Evolutionary conservation across 2,113 vertebrate species (phyloP).

Genomic region (Corythornis vintsioides): DNA sequence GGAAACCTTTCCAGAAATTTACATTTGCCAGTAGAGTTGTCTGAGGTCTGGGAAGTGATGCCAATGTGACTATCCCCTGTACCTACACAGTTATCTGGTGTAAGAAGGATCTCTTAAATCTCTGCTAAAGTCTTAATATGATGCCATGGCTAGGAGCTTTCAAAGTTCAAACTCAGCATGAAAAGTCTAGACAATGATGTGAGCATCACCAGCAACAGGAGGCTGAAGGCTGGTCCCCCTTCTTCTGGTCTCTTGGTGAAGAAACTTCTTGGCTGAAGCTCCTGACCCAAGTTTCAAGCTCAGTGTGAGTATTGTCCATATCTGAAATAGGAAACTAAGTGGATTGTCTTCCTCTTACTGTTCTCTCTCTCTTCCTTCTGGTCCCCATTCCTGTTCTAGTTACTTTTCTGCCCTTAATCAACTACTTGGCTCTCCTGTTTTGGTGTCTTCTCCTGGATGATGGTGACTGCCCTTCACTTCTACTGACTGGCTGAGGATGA

Average conservation of each 20-base stretch:
- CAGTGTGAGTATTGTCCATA: not conserved
- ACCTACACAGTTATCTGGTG: fast-evolving
- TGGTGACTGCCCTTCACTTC: not conserved
- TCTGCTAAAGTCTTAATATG: not conserved
- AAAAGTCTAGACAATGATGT: not conserved
- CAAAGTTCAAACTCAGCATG: not conserved
- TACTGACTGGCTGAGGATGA: not conserved
- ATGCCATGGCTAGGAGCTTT: not conserved
- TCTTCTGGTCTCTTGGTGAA: not conserved
- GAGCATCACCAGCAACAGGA: not conserved
- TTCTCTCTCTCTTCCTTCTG: not conserved
- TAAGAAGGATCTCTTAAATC: not conserved
- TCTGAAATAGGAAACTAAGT: not conserved
- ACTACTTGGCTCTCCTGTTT: not conserved
- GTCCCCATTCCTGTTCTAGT: not conserved
- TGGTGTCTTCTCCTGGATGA: fast-evolving
- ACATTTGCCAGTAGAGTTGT: not conserved
- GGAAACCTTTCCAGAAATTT: not conserved
- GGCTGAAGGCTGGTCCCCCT: not conserved
- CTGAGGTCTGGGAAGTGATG: not conserved
- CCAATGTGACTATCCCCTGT: not conserved
- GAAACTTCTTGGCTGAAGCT: not conserved
- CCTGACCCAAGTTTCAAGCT: not conserved
- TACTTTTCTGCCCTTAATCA: not conserved
- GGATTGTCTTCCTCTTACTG: not conserved